Base-by-base conservation (phyloP, 2,113 vertebrate genomes). In the Etia nguti region DNA sequence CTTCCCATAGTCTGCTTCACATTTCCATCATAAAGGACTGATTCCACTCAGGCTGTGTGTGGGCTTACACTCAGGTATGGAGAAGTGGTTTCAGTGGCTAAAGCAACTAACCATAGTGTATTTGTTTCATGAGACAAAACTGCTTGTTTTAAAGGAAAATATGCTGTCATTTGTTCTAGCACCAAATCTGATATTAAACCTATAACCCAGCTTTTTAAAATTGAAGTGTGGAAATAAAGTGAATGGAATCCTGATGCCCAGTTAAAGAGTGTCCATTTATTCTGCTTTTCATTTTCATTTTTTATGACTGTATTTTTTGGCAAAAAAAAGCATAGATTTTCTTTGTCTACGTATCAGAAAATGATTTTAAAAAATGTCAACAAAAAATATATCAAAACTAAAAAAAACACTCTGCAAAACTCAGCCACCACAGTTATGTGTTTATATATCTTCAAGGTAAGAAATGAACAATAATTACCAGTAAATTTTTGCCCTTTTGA, bases 31-130 rank as follows among this genome's bases (percentile, higher is more conserved):
- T 73, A 46, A 83, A 62, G 73, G 81, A 68, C 5, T 31, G 68
- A 62, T 85, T 84, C 75, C 57, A 85, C 31, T 80, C 43, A 41
- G 70, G 22, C 86, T 88, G 86, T 79, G 92, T 91, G 90, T 92
- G 89, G 90, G 75, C 87, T 81, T 24, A 22, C 70, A 34, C 15
- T 60, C 68, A 88, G 79, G 80, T 89, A 83, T 85, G 89, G 36
- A 88, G 90, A 24, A 6, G 12, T 43, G 80, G 80, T 59, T 90
- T 90, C 50, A 31, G 54, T 52, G 59, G 83, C 36, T 80, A 85
- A 81, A 60, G 82, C 24, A 43, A 11, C 54, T 55, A 20, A 36
- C 9, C 46, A 46, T 22, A 80, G 22, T 79, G 10, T 16, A 54
- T 65, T 75, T 20, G 34, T 24, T 38, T 48, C 31, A 36, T 6